Base-by-base conservation (phyloP, 2,888 invertebrate species). In the Eupithecia abbreviata region DNA sequence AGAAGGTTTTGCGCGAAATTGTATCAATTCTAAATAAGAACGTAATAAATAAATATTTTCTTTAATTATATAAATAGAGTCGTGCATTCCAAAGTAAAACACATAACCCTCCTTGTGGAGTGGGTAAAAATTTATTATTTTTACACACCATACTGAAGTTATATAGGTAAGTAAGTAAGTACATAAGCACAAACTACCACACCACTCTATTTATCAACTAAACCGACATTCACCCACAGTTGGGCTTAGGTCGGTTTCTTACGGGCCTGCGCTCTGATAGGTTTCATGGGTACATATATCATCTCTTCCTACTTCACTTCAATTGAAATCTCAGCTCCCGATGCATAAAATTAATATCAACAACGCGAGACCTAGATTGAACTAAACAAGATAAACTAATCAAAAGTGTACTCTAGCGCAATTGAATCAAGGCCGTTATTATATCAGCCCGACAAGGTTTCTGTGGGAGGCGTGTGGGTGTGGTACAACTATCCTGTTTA, bases 361-460 rank as follows among this genome's bases (percentile, higher is more conserved):
- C 10, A 66, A 69, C 70, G 45, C 70, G 45, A 10, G 42, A 13
- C 18, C 62, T 55, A 18, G 42, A 55, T 71, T 66, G 43, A 41
- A 47, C 71, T 42, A 47, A 76, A 74, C 51, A 49, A 43, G 68
- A 2, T 71, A n/a, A 73, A 78, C 65, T 71, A 71, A 75, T 75
- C 67, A 75, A 73, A 75, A 71, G 13, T 70, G 12, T 58, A 71
- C 62, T 77, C 71, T 73, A 75, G 41, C 30, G 30, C 18, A 76
- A 69, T 69, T 78, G 75, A 13, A 49, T 55, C 73, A 78, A 78
- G 78, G 78, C 47, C 65, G 58, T 4, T 18, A 62, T 78, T 69
- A 71, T 68, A 67, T 72, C 69, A 68, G 75, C 71, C 65, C 70
- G 49, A 45, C 42, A 71, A 69, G 71, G 68, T 73, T 73, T 71